A percentile compares a stretch with the other conserved stretches of the same genome.
Conservation (phyloP, 2,797 vertebrate genomes). For the Artibeus lituratus region DNA sequence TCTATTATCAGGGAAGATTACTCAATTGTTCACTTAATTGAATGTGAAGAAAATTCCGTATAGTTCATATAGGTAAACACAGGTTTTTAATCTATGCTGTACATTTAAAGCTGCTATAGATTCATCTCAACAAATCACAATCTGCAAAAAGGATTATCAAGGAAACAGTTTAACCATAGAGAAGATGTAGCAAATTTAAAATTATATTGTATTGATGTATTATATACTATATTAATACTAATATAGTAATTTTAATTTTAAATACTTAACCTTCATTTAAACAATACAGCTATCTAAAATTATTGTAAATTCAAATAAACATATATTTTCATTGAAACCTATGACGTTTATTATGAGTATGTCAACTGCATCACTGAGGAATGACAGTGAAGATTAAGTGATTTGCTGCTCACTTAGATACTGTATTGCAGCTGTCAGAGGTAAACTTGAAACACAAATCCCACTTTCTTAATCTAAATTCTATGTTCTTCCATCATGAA, state of each 20-base stretch:
- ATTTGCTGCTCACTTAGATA: neutral
- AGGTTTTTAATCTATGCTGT: slow-evolving; percentile 9
- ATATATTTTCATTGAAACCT: neutral
- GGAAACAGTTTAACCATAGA: neutral
- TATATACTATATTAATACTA: neutral
- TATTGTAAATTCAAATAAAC: neutral
- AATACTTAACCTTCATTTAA: neutral
- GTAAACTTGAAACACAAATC: neutral
- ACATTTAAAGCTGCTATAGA: neutral
- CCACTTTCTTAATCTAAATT: neutral
- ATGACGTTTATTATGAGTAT: neutral
- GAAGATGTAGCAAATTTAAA: neutral
- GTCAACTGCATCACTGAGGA: neutral
- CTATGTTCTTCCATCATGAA: neutral
- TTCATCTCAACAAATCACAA: neutral
- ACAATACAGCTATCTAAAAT: neutral
- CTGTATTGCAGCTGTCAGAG: neutral
- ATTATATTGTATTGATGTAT: neutral
- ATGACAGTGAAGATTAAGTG: neutral
- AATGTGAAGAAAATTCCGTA: slow-evolving; percentile 59
- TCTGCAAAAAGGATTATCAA: neutral
- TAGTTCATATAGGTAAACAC: slow-evolving; percentile 17
- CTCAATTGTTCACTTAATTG: slow-evolving; percentile 52
- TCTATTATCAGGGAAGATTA: slow-evolving; percentile 61
- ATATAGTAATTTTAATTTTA: neutral